These are phyloP conservation scores for Acanthis flammea DNA, from an alignment of 2,797 vertebrate genomes.

Conservation along the genomic window DNA sequence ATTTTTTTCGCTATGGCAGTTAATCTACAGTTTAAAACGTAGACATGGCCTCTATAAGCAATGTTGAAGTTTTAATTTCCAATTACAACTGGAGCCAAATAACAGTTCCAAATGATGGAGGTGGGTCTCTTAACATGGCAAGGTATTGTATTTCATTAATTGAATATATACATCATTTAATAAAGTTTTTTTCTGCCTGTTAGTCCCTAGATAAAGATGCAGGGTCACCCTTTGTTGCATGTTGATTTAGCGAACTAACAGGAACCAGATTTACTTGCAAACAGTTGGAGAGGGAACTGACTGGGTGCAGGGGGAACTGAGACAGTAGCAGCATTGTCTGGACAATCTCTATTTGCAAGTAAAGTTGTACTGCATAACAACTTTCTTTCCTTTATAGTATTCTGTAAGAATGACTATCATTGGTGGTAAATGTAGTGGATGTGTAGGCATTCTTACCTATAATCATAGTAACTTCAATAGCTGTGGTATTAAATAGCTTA, in stretches of 20 bases:
- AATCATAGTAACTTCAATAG: neutral
- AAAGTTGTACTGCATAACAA: neutral
- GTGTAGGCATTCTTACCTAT: neutral
- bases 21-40: neutral
- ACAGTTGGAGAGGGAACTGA: neutral
- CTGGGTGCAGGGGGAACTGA: accelerated
- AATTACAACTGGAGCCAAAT: neutral
- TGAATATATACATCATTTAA: neutral
- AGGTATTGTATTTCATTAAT: neutral
- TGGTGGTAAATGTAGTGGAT: neutral
- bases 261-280: neutral
- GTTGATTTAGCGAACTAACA: constrained; percentile 9
- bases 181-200: neutral
- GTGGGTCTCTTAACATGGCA: neutral
- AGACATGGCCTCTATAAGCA: neutral
- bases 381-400: neutral
- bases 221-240: neutral
- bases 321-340: neutral
- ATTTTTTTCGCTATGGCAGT: neutral
- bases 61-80: neutral
- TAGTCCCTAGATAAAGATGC: neutral
- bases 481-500: neutral
- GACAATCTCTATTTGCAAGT: neutral
- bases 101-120: neutral
- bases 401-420: neutral